Conservation (phyloP, 2,888 invertebrate species). For the Drosophila neutralis region DNA sequence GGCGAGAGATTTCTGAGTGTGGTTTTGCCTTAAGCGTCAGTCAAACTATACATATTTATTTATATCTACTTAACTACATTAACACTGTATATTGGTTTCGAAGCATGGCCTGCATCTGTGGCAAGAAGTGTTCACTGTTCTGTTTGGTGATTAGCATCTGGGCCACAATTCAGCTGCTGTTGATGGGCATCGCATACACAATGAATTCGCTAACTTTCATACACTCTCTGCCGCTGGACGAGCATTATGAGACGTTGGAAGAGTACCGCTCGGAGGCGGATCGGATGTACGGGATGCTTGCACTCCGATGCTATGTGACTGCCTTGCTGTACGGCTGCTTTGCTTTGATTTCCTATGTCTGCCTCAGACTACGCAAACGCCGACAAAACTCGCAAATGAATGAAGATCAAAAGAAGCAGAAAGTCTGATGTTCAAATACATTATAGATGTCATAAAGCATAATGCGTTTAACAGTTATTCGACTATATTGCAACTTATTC, state of each 20-base stretch:
- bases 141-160: constrained; percentile 59
- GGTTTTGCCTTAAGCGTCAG: constrained; percentile 31
- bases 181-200: constrained; percentile 50
- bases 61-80: background rate
- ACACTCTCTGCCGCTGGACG: constrained; percentile 14
- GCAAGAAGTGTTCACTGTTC: constrained; percentile 43
- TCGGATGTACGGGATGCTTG: background rate
- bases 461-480: constrained; percentile 20
- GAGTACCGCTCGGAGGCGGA: constrained; percentile 40
- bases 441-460: constrained; percentile 18
- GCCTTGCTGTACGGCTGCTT: constrained; percentile 35
- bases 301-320: constrained; percentile 46
- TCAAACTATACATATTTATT: background rate
- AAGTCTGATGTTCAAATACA: background rate
- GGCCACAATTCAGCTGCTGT: constrained; percentile 52
- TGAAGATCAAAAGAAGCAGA: background rate
- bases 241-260: background rate
- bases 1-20: background rate
- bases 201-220: constrained; percentile 32
- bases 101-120: constrained; percentile 38
- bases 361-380: constrained; percentile 14
- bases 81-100: background rate
- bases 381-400: background rate
- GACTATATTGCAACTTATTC: constrained; percentile 27
- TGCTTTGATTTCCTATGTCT: constrained; percentile 13